These are phyloP conservation scores for Liodrosophila aerea DNA, from an alignment of 2,888 invertebrate genomes.

Conservation along the genomic window DNA sequence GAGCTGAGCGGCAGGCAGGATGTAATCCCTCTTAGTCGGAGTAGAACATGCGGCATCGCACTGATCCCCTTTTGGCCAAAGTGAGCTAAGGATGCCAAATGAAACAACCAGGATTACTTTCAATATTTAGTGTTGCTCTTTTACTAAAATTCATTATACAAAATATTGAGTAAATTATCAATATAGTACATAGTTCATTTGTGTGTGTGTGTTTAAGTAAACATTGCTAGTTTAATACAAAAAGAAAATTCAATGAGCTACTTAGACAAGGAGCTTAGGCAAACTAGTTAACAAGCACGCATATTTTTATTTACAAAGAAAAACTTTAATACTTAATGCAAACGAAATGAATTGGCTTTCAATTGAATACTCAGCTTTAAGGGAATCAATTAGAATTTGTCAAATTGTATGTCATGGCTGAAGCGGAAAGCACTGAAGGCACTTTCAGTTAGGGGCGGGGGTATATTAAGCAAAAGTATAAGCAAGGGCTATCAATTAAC, in stretches of 20 bases:
- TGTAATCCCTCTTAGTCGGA: no score
- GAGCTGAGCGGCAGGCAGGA: no score
- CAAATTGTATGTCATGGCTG: constrained; percentile 62
- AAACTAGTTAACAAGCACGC: constrained; percentile 48
- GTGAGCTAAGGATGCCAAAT: no score
- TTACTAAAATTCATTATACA: constrained; percentile 38
- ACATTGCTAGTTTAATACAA: constrained; percentile 63
- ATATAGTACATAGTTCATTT: constrained; percentile 43
- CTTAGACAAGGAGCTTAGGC: constrained; percentile 58
- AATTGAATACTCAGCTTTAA: constrained; percentile 25
- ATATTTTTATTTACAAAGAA: constrained; percentile 46
- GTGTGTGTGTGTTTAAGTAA: constrained; percentile 58
- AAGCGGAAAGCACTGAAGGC: constrained; percentile 61
- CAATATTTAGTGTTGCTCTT: constrained; percentile 36
- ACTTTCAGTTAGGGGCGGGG: constrained; percentile 38
- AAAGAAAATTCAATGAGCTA: constrained; percentile 47
- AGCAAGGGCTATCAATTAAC: no score
- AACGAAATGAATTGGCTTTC: constrained; percentile 31
- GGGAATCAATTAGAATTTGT: constrained; percentile 15
- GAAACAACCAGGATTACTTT: not conserved
- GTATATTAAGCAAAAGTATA: no score
- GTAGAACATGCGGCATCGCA: no score
- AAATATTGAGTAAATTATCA: constrained; percentile 43
- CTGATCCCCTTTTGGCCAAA: no score
- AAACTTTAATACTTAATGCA: constrained; percentile 66